Evolutionary conservation across 2,797 vertebrate species (phyloP), one percentile per base, ranked within the genome.

Genomic region (Halcyon chelicuti): DNA sequence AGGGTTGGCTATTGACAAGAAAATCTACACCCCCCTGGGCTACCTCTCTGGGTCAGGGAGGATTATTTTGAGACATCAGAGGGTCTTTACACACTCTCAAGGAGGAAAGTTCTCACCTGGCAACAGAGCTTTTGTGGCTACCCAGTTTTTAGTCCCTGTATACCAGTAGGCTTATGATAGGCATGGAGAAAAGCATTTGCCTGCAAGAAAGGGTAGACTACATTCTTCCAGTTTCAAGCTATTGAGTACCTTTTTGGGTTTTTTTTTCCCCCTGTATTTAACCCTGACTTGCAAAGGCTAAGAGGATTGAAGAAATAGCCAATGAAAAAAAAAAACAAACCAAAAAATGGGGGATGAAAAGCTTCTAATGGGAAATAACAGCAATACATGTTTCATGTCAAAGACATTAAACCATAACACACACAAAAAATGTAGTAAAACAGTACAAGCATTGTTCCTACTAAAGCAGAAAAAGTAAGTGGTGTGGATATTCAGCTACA

Each of bases 401-500:
- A 86, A 95, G 58, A 58, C 75, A 68, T 74, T 91, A 93, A 95
- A 94, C 52, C 21, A 5, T 80, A 91, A 40, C 31, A 74, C 25
- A 80, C 37, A 79, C 13, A 63, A 55, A 88, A 94, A 77, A 46
- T 21, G 23, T 18, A 54, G 37, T 75, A 80, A 91, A 94, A 92
- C 61, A 89, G 57, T 82, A 57, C 49, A 74, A 91, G 54, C 31
- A 77, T 74, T 96, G 55, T 95, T 92, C 62, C 54, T 87, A 74
- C 22, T 89, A 76, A 3, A 87, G 35, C 47, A 91, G 87, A 93
- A 93, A 88, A 92, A 90, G n/a, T 18, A 85, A 91, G 37, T 82
- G 40, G 22, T 57, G 21, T 37, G 67, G 61, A 82, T 93, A 91
- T 75, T 86, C 89, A 51, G 75, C 84, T 83, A 66, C 47, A 88